Base-by-base conservation (phyloP, 2,888 invertebrate genomes). In the Orchestes rusci region DNA sequence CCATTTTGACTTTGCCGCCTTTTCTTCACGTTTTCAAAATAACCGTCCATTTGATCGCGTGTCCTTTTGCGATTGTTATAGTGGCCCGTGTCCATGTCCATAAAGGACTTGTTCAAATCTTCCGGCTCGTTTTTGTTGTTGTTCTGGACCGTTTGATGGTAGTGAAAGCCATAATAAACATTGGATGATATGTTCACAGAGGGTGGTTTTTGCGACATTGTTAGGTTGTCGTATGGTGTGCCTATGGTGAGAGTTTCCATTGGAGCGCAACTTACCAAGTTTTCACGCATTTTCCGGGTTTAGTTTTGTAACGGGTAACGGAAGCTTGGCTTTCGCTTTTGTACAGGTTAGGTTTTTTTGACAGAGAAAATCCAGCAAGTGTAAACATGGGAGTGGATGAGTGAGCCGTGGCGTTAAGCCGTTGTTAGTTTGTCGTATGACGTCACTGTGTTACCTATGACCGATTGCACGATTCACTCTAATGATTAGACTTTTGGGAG, bases 11-110 rank as follows among this genome's bases (percentile, higher is more conserved):
- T 12, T 5, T 15, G n/a, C 18, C 31, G 31, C 13, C n/a, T n/a
- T n/a, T 61, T 63, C 60, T 65, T 65, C 39, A 59, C 62, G 32
- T 52, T 52, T 3, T 43, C 37, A 7, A 41, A 20, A 20, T 16
- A 12, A 15, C 19, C n/a, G 2, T 44, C 35, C 12, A 39, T 8
- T 20, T 18, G 2, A 28, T 30, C 39, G 20, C 44, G 29, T 15
- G 33, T 34, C 18, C 44, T 28, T 39, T 44, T 44, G 19, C 44
- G 39, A 4, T 19, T 39, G 13, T 12, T 15, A 19, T 18, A 16
- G 18, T 13, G 38, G n/a, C 13, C 19, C 16, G 29, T 39, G 23
- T 39, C 44, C 44, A 44, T 44, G 20, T 34, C 20, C 12, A n/a
- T 19, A 28, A 7, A 39, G 23, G 29, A 19, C 35, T 34, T 44